Evolutionary conservation across 2,113 vertebrate species (phyloP).

Genomic region (Phaethornis superciliosus): DNA sequence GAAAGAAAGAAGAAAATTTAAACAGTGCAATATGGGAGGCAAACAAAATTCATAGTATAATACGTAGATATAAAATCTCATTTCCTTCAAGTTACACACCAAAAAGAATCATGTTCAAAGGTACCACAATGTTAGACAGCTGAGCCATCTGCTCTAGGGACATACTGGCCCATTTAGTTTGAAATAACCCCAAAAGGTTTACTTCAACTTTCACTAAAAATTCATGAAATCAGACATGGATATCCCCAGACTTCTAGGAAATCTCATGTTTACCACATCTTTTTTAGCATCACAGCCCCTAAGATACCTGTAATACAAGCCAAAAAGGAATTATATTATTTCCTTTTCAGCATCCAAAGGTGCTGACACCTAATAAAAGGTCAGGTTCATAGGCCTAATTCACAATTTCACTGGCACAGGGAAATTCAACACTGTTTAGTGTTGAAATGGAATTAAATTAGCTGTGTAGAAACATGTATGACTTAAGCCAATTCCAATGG

Average conservation of each 20-base stretch:
- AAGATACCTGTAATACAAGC: background rate
- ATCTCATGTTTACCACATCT: background rate
- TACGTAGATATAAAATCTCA: background rate
- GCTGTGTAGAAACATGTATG: background rate
- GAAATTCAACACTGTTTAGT: background rate
- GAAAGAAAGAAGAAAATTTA: conserved; percentile 14
- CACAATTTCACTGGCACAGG: background rate
- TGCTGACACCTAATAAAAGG: background rate
- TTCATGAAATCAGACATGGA: background rate
- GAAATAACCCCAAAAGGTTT: background rate
- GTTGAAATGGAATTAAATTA: background rate
- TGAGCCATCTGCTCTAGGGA: background rate
- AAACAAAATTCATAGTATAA: background rate
- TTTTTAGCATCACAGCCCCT: background rate
- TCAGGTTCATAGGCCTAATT: background rate
- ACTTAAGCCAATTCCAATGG: background rate
- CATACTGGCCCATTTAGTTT: background rate
- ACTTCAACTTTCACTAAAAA: background rate
- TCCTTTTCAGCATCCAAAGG: background rate
- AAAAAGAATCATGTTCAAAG: background rate
- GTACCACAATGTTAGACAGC: background rate
- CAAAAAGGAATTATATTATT: background rate
- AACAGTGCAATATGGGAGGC: background rate
- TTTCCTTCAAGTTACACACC: background rate
- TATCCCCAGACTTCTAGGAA: background rate